Base-by-base conservation (phyloP, 2,797 vertebrate species). In the Peromyscus nudipes region DNA sequence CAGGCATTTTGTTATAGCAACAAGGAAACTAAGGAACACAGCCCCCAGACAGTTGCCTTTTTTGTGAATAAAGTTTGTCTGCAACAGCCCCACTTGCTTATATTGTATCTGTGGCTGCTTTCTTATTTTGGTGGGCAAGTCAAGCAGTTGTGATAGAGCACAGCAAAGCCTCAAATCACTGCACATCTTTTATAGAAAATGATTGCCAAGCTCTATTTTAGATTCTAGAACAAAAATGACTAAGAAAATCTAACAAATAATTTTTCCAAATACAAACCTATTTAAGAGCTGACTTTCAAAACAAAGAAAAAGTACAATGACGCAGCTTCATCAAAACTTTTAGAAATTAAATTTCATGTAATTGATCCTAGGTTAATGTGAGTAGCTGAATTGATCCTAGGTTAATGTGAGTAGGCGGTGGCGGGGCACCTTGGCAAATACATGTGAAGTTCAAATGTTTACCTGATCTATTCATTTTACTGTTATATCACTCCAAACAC, bases 371-470 rank as follows among this genome's bases (percentile, higher is more conserved):
- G 52, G 52, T 67, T 97, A 92, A 67, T 67, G 29, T 76, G 81
- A 25, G 52, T 90, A 96, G 86, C 40, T 40, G 40, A 92, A 84
- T 90, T 92, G 64, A 94, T 94, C 76, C 46, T 81, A 82, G 52
- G 52, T 67, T 97, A 92, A 67, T 67, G 29, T 76, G 81, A 25
- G 52, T 90, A 96, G 86, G 71, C 84, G 40, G 16, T 12, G n/a
- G 65, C 2, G 7, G n/a, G 79, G 12, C 40, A 79, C 25, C 40
- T 67, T 90, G 88, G 40, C 31, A 93, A 96, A 69, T 87, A 71
- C 11, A 85, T 75, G 49, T 75, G 71, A 95, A 95, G 93, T 96
- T 95, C 93, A 94, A 96, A 91, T 95, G 88, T 89, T 95, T 88
- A 67, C 43, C 57, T 34, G 43, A 46, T 73, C 81, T 93, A 73